phyloP scores from a whole-genome alignment of 2,888 invertebrate species.

The Idaea dimidiata region DNA sequence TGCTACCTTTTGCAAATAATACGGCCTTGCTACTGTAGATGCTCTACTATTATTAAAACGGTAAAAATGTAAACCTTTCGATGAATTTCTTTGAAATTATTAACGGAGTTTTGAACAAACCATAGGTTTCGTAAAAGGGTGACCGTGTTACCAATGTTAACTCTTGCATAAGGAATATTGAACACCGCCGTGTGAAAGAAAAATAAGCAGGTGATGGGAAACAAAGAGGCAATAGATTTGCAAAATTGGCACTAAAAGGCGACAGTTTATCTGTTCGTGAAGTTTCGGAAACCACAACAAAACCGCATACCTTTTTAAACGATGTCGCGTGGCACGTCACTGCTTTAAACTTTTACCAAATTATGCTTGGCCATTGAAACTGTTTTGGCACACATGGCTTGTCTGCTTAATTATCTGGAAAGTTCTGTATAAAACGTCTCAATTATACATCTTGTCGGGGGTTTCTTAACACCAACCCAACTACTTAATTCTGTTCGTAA shows the following conservation, averaged over 20 bases:
- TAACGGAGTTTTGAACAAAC: slow-evolving; percentile 9
- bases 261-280: slow-evolving; percentile 48
- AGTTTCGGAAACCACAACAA: slow-evolving; percentile 69
- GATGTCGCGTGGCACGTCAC: slow-evolving; percentile 60
- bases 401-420: slow-evolving; percentile 46
- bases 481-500: slow-evolving; percentile 26
- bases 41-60: slow-evolving; percentile 22
- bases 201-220: slow-evolving; percentile 56
- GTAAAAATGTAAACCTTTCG: slow-evolving; percentile 21
- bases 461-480: slow-evolving; percentile 23
- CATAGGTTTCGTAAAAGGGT: slow-evolving; percentile 8
- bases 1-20: slow-evolving; percentile 30
- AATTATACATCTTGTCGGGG: slow-evolving; percentile 23
- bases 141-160: slow-evolving; percentile 15
- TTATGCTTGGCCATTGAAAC: slow-evolving; percentile 46
- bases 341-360: slow-evolving; percentile 58
- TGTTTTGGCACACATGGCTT: slow-evolving; percentile 52
- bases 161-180: slow-evolving; percentile 46
- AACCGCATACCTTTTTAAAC: slow-evolving; percentile 63
- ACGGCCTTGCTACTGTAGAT: slow-evolving; percentile 28
- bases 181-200: slow-evolving; percentile 24
- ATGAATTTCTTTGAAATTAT: slow-evolving; percentile 16
- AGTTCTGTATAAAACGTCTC: slow-evolving; percentile 25
- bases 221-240: slow-evolving; percentile 65
- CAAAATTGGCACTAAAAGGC: slow-evolving; percentile 55